Evolutionary conservation across 1,140 invertebrate species (phyloP), one percentile per base, ranked within the genome.

Genomic region (Subanguina moxae): DNA sequence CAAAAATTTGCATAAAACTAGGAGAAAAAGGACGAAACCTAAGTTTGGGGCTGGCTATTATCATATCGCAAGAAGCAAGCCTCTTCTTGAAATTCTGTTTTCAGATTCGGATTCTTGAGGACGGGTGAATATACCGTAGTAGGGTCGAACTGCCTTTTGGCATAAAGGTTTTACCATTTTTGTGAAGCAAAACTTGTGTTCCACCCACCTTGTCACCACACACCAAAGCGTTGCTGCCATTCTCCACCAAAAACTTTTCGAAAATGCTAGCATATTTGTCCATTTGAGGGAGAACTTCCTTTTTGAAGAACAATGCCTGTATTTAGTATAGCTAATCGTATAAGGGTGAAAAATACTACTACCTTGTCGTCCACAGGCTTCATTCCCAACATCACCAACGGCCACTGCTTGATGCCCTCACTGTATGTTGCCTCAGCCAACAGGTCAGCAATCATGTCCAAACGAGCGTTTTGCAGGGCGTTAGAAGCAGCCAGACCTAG

Each of bases 161-260:
- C 45, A 21, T 21, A 21, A n/a, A n/a, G n/a, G n/a, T n/a, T n/a
- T n/a, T n/a, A n/a, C n/a, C n/a, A n/a, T n/a, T n/a, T n/a, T n/a
- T n/a, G n/a, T n/a, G n/a, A n/a, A n/a, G n/a, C n/a, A n/a, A n/a
- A 38, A 38, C 32, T 5, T 38, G 32, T 38, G 17, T 27, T n/a
- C n/a, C n/a, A 70, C 48, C 25, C 17, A 78, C 76, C 25, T 62
- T 76, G 52, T 77, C 75, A 23, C 76, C 76, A 72, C 73, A 46
- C 17, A 77, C 38, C 45, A 77, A 58, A n/a, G 56, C 46, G 52
- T 71, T 75, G 46, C 70, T 65, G 5, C 71, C 75, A 56, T 76
- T 78, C 58, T 79, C 75, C 19, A 77, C 45, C 23, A 77, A 68
- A 61, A 75, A 79, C 25, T 79, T 79, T 57, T 77, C 75, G 17